Evolutionary conservation across 1,140 invertebrate species (phyloP), one percentile per base, ranked within the genome.

Genomic region (Bactericera cockerelli): DNA sequence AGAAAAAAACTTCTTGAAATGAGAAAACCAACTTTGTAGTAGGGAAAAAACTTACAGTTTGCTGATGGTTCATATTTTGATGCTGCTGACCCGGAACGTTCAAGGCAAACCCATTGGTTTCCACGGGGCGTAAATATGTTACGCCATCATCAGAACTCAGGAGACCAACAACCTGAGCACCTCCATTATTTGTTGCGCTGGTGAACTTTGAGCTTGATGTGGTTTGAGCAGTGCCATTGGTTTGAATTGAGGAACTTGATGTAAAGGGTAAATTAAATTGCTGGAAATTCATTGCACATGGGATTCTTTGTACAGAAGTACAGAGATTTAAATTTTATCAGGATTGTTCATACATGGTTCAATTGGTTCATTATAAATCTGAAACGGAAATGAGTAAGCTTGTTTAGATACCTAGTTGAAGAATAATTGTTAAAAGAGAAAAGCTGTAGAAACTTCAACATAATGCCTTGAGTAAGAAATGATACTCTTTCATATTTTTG

Each of bases 91-190:
- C 62, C 1, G 60, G 59, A 13, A 67, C 26, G 49, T 67, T 68
- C 6, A 68, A 33, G 13, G 66, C 65, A 56, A 68, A 65, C 11
- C 65, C 73, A 64, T 78, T 79, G 1, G 79, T 76, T 63, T 86
- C 83, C 19, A 85, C 71, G 1, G 82, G 77, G 22, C 83, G 77
- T 49, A 86, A 70, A 66, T 86, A 87, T 65, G 85, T 83, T n/a
- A 87, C 78, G 1, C 82, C 82, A 60, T 86, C 84, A 16, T 81
- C 80, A 13, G 76, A 74, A 2, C 76, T 77, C 2, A 79, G 61
- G 14, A 79, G 70, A 6, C 79, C 79, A 59, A 76, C 76, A 39
- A 79, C 76, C 65, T 78, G 72, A 33, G 63, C 63, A 31, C 66
- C 63, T 70, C 72, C 69, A 72, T 72, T 55, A 70, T 76, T 77